Conservation (phyloP, 2,113 vertebrate genomes). For the Albula glossodonta region DNA sequence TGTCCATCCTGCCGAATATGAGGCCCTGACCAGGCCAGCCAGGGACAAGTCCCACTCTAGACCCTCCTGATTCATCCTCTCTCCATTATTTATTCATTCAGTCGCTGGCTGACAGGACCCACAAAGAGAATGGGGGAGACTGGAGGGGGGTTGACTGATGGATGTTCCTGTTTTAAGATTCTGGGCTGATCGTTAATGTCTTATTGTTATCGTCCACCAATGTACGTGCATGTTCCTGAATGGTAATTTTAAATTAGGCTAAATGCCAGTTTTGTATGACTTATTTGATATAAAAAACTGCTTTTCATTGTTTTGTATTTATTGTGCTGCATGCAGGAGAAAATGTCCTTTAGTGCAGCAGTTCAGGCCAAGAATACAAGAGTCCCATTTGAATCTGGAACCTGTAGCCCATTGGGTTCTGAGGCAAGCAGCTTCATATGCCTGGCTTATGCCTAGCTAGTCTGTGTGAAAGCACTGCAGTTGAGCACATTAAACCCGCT, state of each 20-base stretch:
- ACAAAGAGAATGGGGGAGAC: constrained; percentile 57
- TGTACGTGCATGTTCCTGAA: not conserved
- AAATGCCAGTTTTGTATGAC: not conserved
- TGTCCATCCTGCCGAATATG: not conserved
- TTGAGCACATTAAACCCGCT: too few relatives aligned
- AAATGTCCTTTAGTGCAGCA: too few relatives aligned
- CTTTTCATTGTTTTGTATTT: not conserved
- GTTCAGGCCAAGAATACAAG: too few relatives aligned
- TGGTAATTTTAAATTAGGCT: not conserved
- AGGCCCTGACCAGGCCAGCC: not conserved
- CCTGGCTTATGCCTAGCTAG: too few relatives aligned
- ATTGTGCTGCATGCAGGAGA: not conserved
- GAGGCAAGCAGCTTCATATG: too few relatives aligned
- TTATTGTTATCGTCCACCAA: constrained; percentile 65
- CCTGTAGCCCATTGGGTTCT: too few relatives aligned
- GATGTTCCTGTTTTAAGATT: constrained; percentile 72
- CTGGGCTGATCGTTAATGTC: constrained; percentile 66
- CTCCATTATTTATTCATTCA: constrained; percentile 70
- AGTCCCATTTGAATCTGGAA: too few relatives aligned
- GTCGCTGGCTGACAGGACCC: constrained; percentile 62
- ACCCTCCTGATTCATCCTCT: constrained; percentile 68
- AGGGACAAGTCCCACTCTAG: constrained; percentile 52
- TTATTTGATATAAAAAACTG: not conserved
- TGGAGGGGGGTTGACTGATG: constrained; percentile 66
- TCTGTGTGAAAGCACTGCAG: too few relatives aligned